Evolutionary conservation across 2,888 invertebrate genomes (phyloP).

Genomic region (Platerodrilus igneus): DNA sequence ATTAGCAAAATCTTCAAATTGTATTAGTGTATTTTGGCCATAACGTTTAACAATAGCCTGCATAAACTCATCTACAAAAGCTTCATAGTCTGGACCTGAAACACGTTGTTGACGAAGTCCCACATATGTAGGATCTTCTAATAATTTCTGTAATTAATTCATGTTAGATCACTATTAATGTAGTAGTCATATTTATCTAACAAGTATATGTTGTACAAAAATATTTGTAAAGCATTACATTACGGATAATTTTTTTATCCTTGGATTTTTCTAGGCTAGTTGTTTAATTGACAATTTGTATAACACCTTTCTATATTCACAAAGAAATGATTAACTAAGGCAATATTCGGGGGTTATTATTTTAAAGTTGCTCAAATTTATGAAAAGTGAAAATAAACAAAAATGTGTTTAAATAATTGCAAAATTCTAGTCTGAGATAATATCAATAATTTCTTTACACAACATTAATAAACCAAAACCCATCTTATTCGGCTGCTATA

Average conservation of each 20-base stretch:
- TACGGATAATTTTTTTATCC: not conserved
- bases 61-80: constrained; percentile 97
- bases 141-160: constrained; percentile 57
- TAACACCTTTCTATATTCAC: too few species aligned
- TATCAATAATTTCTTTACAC: too few species aligned
- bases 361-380: too few species aligned
- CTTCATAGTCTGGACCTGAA: constrained; percentile 83
- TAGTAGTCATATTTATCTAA: not conserved
- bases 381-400: too few species aligned
- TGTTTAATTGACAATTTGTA: too few species aligned
- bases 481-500: too few species aligned
- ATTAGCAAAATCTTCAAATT: constrained; percentile 92
- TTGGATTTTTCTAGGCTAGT: too few species aligned
- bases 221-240: constrained; percentile 1
- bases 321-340: too few species aligned
- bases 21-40: constrained; percentile 79
- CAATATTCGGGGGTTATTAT: too few species aligned
- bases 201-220: not conserved
- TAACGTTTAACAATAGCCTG: constrained; percentile 81
- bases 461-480: too few species aligned
- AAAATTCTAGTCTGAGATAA: too few species aligned
- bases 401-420: too few species aligned
- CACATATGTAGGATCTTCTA: constrained; percentile 92
- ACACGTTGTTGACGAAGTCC: constrained; percentile 83
- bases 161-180: not conserved